Evolutionary conservation across 92 coral and sea anemone genomes (phyloP).

Genomic region (Actinernus sp.): DNA sequence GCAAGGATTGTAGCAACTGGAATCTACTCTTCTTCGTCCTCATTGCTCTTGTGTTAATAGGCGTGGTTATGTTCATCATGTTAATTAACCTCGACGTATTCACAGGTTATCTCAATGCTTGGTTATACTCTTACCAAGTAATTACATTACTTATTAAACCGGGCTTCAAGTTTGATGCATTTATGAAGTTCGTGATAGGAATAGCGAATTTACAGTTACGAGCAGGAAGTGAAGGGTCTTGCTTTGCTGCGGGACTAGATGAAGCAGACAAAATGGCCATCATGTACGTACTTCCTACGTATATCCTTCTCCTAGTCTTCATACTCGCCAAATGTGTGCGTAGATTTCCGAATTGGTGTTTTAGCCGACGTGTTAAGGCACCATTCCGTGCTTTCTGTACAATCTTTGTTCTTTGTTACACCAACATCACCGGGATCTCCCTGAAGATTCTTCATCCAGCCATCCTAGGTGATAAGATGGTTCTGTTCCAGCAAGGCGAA

Average conservation of each 20-base stretch:
- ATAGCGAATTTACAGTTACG: slow-evolving; percentile 67
- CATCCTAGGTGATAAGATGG: slow-evolving; percentile 41
- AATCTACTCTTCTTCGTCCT: slow-evolving; percentile 65
- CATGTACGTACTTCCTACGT: slow-evolving; percentile 73
- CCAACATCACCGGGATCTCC: slow-evolving; percentile 80
- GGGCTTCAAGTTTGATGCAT: slow-evolving; percentile 64
- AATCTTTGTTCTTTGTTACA: slow-evolving; percentile 87
- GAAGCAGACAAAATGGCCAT: slow-evolving; percentile 82
- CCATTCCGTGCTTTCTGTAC: slow-evolving; percentile 96
- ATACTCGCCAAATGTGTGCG: slow-evolving; percentile 63
- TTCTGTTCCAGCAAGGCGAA: slow-evolving; percentile 67
- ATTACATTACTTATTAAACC: slow-evolving; percentile 55
- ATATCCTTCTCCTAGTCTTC: slow-evolving; percentile 64
- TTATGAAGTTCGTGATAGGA: slow-evolving; percentile 70
- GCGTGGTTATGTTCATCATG: slow-evolving; percentile 71
- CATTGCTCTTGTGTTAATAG: slow-evolving; percentile 35
- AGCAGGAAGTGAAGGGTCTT: slow-evolving; percentile 36
- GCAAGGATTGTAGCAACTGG: slow-evolving; percentile 38
- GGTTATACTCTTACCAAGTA: slow-evolving; percentile 96
- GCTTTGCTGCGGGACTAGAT: slow-evolving; percentile 61
- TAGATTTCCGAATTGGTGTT: slow-evolving; percentile 74
- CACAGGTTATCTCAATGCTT: slow-evolving; percentile 92
- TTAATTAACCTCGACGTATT: slow-evolving; percentile 82
- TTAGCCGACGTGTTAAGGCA: slow-evolving; percentile 74
- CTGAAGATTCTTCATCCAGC: slow-evolving; percentile 74